Base-by-base conservation (phyloP, 2,113 vertebrate species). In the Aramus guarauna region DNA sequence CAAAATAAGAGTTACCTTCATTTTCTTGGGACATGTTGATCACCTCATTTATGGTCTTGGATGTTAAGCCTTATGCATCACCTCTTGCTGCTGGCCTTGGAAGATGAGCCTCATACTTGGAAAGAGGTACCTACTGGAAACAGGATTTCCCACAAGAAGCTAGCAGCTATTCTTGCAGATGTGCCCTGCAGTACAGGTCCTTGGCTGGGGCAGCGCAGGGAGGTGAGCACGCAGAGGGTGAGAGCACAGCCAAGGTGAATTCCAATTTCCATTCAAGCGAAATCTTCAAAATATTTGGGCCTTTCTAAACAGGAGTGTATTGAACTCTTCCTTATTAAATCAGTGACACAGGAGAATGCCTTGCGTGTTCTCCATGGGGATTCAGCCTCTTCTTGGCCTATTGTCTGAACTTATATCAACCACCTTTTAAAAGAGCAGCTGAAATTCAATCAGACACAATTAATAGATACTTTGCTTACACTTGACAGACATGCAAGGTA, bases 401-500 rank as follows among this genome's bases (percentile, higher is more conserved):
- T 74, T 95, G 82, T 94, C 74, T 95, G 75, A 84, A 82, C 43
- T 62, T 83, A 29, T 60, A 85, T 91, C 95, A 91, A 90, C 0
- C 4, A 82, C 58, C 87, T 92, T 96, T 96, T 56, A 96, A 80
- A 84, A 93, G 62, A 92, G 53, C 64, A 56, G 41, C 37, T 97
- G 90, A 96, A 94, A 97, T 96, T 75, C 94, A 95, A 68, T 97
- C 94, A 96, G 91, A 91, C 53, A 83, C 95, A 95, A 91, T 97
- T 97, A 97, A 96, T 91, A 80, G 56, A 92, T 64, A 60, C 32
- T 97, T 96, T 97, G 71, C 95, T 94, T 75, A 84, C 59, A 85
- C 82, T 93, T 94, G 85, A 96, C 91, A 97, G 96, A 88, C 80
- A 90, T 92, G 94, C 84, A 88, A 90, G 80, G 75, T 82, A 96